Conservation (phyloP, 2,113 vertebrate genomes). For the Nibea coibor region DNA sequence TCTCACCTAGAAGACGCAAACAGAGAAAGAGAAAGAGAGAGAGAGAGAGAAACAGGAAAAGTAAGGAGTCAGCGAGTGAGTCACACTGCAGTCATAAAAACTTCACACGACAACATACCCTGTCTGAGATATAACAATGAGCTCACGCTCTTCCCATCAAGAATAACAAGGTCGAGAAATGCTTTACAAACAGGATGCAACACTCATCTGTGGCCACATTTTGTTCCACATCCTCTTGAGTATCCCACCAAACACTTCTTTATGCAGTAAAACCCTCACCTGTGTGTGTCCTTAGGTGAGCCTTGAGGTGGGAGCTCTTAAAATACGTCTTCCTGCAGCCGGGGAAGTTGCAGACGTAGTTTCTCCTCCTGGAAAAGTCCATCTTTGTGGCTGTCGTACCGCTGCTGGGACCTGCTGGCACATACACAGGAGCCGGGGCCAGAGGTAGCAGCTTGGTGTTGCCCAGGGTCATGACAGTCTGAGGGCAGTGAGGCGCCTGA, state of each 20-base stretch:
- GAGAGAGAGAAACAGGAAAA: conserved; percentile 8
- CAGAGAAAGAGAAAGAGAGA: background rate
- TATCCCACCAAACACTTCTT: background rate
- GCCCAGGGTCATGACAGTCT: conserved; percentile 89
- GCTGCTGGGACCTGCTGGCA: conserved; percentile 86
- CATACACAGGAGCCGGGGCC: conserved; percentile 92
- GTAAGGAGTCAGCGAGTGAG: conserved; percentile 56
- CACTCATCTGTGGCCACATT: conserved; percentile 11
- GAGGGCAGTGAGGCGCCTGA: conserved; percentile 80
- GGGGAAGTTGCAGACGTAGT: conserved; percentile 93
- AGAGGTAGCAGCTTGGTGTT: conserved; percentile 94
- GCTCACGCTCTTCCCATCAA: conserved; percentile 43
- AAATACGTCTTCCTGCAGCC: conserved; percentile 98
- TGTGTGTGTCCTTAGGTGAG: conserved; percentile 97
- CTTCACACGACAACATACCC: background rate
- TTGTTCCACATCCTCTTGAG: conserved; percentile 15
- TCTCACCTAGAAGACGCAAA: conserved; percentile 87
- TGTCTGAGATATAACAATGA: conserved; percentile 50
- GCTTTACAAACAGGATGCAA: conserved; percentile 54
- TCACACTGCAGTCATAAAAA: conserved; percentile 48
- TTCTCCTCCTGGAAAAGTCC: conserved; percentile 95
- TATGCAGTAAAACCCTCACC: conserved; percentile 79
- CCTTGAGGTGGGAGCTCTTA: conserved; percentile 99
- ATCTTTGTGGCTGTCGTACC: conserved; percentile 82
- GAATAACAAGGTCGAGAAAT: conserved; percentile 24